Conservation (phyloP, 2,797 vertebrate species). For the Geotrypetes seraphini region DNA sequence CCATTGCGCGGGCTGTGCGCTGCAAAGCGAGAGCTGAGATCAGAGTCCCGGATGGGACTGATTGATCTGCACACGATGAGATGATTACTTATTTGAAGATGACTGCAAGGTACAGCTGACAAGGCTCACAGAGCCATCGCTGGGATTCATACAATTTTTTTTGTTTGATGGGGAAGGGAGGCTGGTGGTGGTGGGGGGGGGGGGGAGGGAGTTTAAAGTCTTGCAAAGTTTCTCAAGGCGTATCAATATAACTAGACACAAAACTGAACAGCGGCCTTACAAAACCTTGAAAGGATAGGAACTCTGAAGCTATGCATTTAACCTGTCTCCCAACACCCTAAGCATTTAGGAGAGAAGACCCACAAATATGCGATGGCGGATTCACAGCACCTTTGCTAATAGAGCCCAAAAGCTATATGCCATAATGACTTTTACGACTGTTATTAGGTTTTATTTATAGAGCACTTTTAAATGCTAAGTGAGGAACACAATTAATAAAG, state of each 20-base stretch:
- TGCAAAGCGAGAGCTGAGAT: conserved; percentile 59
- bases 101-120: conserved; percentile 57
- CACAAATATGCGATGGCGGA: conserved; percentile 1
- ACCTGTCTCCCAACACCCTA: no score
- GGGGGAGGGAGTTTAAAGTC: no score
- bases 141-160: conserved; percentile 45
- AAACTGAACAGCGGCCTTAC: no score
- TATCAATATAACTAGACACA: no score
- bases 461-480: no score
- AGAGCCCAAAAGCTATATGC: conserved; percentile 16
- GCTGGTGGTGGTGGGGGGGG: no score
- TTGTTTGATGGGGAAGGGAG: no score
- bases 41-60: conserved; percentile 61
- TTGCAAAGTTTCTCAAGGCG: conserved; percentile 43
- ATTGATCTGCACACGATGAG: conserved; percentile 69
- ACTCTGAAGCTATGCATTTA: no score
- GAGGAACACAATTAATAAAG: no score
- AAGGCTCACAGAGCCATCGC: conserved; percentile 55
- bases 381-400: conserved; percentile 1
- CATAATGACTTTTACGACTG: conserved; percentile 28
- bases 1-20: conserved; percentile 50
- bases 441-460: no score
- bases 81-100: conserved; percentile 67
- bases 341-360: conserved; percentile 23
- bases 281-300: no score